Base-by-base conservation (phyloP, 2,113 vertebrate species). In the Malurus elegans region DNA sequence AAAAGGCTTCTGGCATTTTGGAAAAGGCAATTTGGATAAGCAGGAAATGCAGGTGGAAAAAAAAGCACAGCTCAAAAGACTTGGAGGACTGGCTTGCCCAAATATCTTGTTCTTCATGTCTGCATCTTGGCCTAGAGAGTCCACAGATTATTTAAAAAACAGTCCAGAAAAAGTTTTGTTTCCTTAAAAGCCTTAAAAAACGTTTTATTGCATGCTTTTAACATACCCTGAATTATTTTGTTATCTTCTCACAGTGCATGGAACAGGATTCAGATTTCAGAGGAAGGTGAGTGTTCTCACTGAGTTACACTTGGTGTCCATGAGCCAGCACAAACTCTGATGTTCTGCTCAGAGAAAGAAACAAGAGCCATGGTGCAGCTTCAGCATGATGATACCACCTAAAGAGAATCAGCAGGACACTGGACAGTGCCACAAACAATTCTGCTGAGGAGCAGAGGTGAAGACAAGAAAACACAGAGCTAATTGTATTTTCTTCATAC, bases 241-340 rank as follows among this genome's bases (percentile, higher is more conserved):
- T 18, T 58, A 66, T 32, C 36, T 69, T 53, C 38, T 86, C 29
- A 51, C 0, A 66, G n/a, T 21, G 79, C 8, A 42, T 24, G 57
- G 82, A 58, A 56, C 14, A 69, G 57, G 45, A 90, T 7, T 65
- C 15, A 31, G 9, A 66, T 50, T 51, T 21, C 78, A 79, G 81
- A 75, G 62, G 61, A 61, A 79, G 66, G 17, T 36, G 54, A 79
- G 25, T 20, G 32, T 5, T 45, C 65, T 47, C 48, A 64, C 17
- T 1, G 12, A 32, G 40, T 15, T n/a, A 8, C 2, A 28, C 18
- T 7, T 17, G 44, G 12, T n/a, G 51, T 1, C 47, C 29, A 18
- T 0, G 2, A 48, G 34, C 10, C 65, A 79, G 66, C 11, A 61
- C 50, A 53, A 87, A 57, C 45, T 34, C 66, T 9, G 53, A 15